Percentiles rank a stretch among this genome's conserved stretches.
Conservation (phyloP, 2,888 invertebrate species). For the Fragum sueziense region DNA sequence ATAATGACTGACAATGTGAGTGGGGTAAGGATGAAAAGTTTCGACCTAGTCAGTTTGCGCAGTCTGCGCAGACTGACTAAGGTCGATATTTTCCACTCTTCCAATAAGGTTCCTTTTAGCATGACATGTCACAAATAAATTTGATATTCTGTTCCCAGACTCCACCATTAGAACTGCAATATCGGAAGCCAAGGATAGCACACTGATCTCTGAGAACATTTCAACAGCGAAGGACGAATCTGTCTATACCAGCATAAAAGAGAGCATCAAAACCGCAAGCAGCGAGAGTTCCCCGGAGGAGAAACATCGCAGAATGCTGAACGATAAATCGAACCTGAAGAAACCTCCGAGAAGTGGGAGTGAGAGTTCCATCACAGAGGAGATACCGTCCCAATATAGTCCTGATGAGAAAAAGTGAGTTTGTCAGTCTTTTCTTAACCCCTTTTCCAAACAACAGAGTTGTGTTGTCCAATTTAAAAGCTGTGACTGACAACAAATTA, state of each 20-base stretch:
- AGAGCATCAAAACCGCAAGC: constrained; percentile 49
- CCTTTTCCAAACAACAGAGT: too few species aligned
- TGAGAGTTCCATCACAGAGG: constrained; percentile 74
- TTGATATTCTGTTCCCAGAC: constrained; percentile 39
- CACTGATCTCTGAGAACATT: constrained; percentile 65
- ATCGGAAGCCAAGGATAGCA: constrained; percentile 59
- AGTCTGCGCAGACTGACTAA: too few species aligned
- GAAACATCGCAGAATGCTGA: constrained; percentile 47
- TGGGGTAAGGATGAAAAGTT: too few species aligned
- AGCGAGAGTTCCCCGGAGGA: constrained; percentile 62
- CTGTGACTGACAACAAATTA: too few species aligned
- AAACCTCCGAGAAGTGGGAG: constrained; percentile 68
- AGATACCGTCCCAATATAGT: constrained; percentile 65
- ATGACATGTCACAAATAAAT: too few species aligned
- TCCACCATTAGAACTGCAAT: constrained; percentile 52
- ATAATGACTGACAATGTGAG: too few species aligned
- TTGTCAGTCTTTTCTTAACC: too few species aligned
- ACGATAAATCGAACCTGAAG: constrained; percentile 56
- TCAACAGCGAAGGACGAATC: constrained; percentile 70
- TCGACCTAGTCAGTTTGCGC: too few species aligned
- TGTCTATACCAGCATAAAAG: constrained; percentile 53
- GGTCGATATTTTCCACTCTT: too few species aligned
- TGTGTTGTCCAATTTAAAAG: too few species aligned
- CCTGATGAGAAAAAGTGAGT: constrained; percentile 65
- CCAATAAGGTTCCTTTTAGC: too few species aligned